Evolutionary conservation across 2,113 vertebrate species (phyloP).

Genomic region (Microcebus lehilahytsara): DNA sequence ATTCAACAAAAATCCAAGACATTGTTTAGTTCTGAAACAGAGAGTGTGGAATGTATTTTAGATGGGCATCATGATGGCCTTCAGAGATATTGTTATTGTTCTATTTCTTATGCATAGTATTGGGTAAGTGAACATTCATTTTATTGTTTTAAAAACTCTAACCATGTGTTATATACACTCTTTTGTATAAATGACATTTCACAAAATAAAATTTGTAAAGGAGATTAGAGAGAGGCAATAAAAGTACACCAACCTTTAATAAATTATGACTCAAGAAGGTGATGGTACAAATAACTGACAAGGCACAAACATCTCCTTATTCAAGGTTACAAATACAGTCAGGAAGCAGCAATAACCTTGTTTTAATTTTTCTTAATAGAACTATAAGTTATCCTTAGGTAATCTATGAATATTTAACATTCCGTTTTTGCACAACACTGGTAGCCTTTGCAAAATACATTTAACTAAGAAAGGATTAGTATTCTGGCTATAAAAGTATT

Average conservation of each 20-base stretch:
- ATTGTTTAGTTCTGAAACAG: neutral
- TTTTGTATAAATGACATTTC: neutral
- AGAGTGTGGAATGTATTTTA: neutral
- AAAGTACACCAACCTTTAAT: neutral
- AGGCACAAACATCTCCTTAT: neutral
- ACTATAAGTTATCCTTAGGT: neutral
- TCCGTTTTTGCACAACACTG: neutral
- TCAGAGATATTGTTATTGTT: neutral
- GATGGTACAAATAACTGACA: neutral
- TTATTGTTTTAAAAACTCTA: neutral
- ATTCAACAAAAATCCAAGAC: neutral
- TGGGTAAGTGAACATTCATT: neutral
- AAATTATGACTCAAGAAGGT: neutral
- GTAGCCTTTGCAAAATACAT: neutral
- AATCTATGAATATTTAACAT: neutral
- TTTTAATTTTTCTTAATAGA: neutral
- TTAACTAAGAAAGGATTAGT: no score
- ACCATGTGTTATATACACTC: neutral
- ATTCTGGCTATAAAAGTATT: no score
- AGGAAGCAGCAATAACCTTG: neutral
- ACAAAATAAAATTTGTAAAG: neutral
- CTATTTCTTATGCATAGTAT: neutral
- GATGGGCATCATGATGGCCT: rapidly evolving
- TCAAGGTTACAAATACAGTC: neutral
- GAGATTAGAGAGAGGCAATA: neutral